These are phyloP conservation scores for Papilio xuthus DNA, from an alignment of 1,140 invertebrate species.

Conservation along the genomic window DNA sequence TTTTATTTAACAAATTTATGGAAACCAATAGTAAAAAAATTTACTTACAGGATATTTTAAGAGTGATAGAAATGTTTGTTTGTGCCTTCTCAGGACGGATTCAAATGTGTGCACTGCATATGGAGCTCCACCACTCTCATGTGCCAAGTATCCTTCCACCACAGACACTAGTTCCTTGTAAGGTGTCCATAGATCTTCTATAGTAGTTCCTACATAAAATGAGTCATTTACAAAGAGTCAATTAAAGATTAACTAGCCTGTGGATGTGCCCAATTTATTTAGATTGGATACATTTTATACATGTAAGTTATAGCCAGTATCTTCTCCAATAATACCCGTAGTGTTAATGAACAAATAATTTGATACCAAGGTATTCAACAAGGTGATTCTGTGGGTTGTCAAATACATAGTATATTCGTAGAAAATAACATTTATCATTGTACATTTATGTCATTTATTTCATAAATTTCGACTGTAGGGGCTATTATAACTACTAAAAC, in stretches of 20 bases:
- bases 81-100: conserved; percentile 89
- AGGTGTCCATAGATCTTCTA: conserved; percentile 93
- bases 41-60: conserved; percentile 92
- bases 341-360: not conserved
- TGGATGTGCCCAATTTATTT: too few species aligned
- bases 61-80: conserved; percentile 93
- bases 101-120: conserved; percentile 88
- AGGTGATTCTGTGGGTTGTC: not conserved
- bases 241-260: not conserved
- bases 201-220: conserved; percentile 69
- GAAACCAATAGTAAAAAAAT: too few species aligned
- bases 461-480: not conserved
- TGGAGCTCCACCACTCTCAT: conserved; percentile 84
- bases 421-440: not conserved
- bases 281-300: too few species aligned
- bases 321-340: too few species aligned
- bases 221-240: too few species aligned
- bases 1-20: too few species aligned
- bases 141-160: conserved; percentile 87
- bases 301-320: too few species aligned
- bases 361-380: not conserved
- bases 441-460: conserved; percentile 2
- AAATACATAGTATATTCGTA: not conserved
- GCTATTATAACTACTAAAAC: conserved; percentile 31
- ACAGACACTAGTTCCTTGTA: conserved; percentile 90